Conservation (phyloP, 2,797 vertebrate species). For the Potorous gilbertii region DNA sequence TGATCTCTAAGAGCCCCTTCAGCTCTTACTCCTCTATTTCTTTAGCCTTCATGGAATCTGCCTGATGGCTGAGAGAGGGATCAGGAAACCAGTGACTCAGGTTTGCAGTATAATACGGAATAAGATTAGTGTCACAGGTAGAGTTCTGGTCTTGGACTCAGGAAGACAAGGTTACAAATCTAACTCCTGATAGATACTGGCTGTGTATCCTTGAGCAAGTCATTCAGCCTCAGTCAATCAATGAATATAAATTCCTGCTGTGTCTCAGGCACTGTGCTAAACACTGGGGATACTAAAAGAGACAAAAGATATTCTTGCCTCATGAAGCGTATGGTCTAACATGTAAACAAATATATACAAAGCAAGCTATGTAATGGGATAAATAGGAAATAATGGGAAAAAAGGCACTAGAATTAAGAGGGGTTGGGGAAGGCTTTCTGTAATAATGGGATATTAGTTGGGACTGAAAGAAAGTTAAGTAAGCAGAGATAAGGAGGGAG, state of each 20-base stretch:
- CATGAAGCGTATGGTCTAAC: not conserved
- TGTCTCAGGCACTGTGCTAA: not conserved
- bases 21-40: not conserved
- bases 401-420: not conserved
- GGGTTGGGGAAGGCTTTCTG: not conserved
- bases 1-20: not conserved
- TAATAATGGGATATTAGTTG: not conserved
- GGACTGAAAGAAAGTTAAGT: not conserved
- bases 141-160: not conserved
- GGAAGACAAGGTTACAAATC: not conserved
- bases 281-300: not conserved
- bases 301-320: not conserved
- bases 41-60: not conserved
- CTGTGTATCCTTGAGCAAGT: not conserved
- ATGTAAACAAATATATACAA: not conserved
- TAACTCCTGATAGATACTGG: not conserved
- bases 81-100: slow-evolving; percentile 25
- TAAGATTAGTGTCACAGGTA: slow-evolving; percentile 33
- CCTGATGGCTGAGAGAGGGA: slow-evolving; percentile 35
- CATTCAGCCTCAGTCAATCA: not conserved
- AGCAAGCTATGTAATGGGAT: not conserved
- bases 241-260: not conserved
- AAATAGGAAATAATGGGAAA: not conserved
- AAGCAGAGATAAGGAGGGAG: not conserved
- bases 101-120: not conserved